Evolutionary conservation across 2,797 vertebrate species (phyloP).

Genomic region (Paratrypauchen microcephalus): DNA sequence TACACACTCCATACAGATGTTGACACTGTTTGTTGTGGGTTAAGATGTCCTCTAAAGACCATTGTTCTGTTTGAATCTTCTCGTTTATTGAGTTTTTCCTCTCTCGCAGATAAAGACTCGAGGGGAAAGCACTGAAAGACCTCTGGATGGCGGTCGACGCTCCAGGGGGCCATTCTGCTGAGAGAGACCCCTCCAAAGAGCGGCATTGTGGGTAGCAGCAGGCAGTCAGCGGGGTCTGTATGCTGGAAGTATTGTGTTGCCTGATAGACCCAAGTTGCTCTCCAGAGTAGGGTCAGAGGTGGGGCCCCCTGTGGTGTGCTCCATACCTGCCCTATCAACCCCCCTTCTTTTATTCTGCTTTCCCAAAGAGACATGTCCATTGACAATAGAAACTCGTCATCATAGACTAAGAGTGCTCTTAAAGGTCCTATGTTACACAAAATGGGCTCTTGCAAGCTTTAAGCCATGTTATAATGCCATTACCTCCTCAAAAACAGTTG

Average conservation of each 20-base stretch:
- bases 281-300: conserved; percentile 83
- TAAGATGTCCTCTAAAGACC: conserved; percentile 91
- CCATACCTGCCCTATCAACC: conserved; percentile 79
- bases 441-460: too few relatives aligned
- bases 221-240: conserved; percentile 82
- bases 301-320: conserved; percentile 70
- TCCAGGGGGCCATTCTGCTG: conserved; percentile 84
- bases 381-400: conserved; percentile 63
- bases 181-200: conserved; percentile 76
- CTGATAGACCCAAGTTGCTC: conserved; percentile 68
- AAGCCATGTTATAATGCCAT: too few relatives aligned
- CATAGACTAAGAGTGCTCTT: conserved; percentile 58
- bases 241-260: conserved; percentile 85
- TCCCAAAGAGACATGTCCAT: conserved; percentile 27
- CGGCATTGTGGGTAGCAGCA: conserved; percentile 91
- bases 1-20: conserved; percentile 86
- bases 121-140: conserved; percentile 81
- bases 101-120: conserved; percentile 53
- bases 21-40: conserved; percentile 88
- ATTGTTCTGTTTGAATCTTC: conserved; percentile 92
- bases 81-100: conserved; percentile 84
- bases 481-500: too few relatives aligned
- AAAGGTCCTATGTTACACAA: conserved; percentile 14
- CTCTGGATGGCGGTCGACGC: conserved; percentile 85
- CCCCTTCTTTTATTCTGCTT: conserved; percentile 47